Evolutionary conservation across 92 coral and sea anemone genomes (phyloP).

Genomic region (Meandrina meandrites): DNA sequence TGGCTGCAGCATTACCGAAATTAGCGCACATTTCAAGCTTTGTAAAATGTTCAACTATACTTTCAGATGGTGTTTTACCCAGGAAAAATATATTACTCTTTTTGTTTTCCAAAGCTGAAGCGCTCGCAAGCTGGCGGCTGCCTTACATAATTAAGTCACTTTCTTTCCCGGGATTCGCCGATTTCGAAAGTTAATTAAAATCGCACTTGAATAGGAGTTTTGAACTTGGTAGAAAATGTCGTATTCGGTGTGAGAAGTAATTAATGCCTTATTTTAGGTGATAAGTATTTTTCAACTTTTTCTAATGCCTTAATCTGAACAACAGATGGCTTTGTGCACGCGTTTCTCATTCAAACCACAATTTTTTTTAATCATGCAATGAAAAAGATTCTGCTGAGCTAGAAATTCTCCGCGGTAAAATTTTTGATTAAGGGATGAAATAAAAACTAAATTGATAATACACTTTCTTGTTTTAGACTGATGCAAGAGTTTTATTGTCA

Average conservation of each 20-base stretch:
- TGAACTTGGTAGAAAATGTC: background rate
- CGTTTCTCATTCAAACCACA: background rate
- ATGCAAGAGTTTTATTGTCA: no score
- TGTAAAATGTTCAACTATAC: slow-evolving; percentile 1
- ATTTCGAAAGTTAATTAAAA: background rate
- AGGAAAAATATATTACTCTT: background rate
- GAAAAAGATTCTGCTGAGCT: background rate
- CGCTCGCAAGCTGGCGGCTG: background rate
- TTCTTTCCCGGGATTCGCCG: background rate
- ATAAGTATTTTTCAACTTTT: background rate
- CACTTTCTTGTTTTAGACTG: no score
- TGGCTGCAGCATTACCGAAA: background rate
- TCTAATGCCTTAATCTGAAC: background rate
- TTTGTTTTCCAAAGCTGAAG: background rate
- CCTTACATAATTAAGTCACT: background rate
- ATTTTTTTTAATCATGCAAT: background rate
- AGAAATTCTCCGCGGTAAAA: no score
- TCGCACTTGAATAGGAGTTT: background rate
- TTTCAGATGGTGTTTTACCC: slow-evolving; percentile 14
- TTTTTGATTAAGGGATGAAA: no score
- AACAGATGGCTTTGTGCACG: slow-evolving; percentile 10
- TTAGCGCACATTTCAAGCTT: slow-evolving; percentile 3
- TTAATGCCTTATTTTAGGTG: background rate
- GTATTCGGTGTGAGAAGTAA: background rate
- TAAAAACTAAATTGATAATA: no score